phyloP scores from a whole-genome alignment of 2,888 invertebrate genomes.

The Isoperla grammatica region DNA sequence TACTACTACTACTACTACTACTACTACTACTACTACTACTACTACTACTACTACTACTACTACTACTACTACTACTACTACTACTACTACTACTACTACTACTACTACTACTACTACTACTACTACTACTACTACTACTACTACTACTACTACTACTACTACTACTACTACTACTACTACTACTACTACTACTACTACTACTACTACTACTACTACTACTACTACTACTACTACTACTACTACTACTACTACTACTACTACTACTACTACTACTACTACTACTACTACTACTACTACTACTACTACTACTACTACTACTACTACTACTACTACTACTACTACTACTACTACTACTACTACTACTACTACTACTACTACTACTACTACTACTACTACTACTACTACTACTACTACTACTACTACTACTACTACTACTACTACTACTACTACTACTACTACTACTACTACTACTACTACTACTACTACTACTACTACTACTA shows the following conservation, averaged over 20 bases:
- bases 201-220: constrained; percentile 17
- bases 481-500: constrained; percentile 17
- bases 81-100: constrained; percentile 17
- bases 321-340: constrained; percentile 17
- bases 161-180: constrained; percentile 17
- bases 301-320: constrained; percentile 17
- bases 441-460: constrained; percentile 17
- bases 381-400: constrained; percentile 17
- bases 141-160: constrained; percentile 17
- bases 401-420: constrained; percentile 17
- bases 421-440: constrained; percentile 17
- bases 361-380: constrained; percentile 17
- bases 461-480: constrained; percentile 17
- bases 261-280: constrained; percentile 17
- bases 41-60: constrained; percentile 17
- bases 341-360: constrained; percentile 17
- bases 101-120: constrained; percentile 17
- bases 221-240: constrained; percentile 17
- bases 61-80: constrained; percentile 17
- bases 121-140: constrained; percentile 17
- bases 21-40: constrained; percentile 17
- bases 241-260: constrained; percentile 17
- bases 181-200: constrained; percentile 17
- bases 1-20: constrained; percentile 17
- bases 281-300: constrained; percentile 17